Percentiles rank a stretch among this genome's conserved stretches.
Conservation (phyloP, 2,113 vertebrate species). For the Manacus vitellinus region DNA sequence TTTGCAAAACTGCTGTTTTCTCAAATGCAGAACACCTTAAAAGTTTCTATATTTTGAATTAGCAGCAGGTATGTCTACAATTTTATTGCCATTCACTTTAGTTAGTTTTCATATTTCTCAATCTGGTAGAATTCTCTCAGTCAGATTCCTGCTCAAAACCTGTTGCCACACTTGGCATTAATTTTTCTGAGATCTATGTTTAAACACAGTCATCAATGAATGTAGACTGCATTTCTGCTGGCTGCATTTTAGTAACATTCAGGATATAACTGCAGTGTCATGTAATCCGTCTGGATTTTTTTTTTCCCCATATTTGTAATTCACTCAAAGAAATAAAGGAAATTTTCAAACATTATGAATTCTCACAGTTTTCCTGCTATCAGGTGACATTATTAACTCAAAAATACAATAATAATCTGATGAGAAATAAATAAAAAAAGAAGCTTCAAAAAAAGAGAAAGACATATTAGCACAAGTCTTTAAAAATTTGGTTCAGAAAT, state of each 20-base stretch:
- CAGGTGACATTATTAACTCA: not conserved
- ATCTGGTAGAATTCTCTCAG: not conserved
- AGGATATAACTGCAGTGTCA: not conserved
- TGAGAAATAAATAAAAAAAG: not conserved
- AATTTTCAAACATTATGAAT: not conserved
- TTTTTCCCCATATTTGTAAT: not conserved
- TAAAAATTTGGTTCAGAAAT: not conserved
- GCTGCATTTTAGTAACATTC: not conserved
- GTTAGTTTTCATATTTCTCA: not conserved
- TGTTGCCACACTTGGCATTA: fast-evolving
- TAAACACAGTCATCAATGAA: not conserved
- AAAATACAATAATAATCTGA: not conserved
- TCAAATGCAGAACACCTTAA: not conserved
- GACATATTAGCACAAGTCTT: not conserved
- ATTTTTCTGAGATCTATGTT: not conserved
- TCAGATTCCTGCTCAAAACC: not conserved
- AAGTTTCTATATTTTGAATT: not conserved
- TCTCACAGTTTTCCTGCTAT: not conserved
- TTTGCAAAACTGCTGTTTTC: not conserved
- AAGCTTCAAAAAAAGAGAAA: not conserved
- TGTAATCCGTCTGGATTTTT: too few relatives aligned
- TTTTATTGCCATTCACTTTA: not conserved
- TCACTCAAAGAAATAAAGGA: not conserved
- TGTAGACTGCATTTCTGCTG: not conserved
- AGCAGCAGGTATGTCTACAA: not conserved